phyloP scores from a whole-genome alignment of 2,113 vertebrate genomes.

The Macroglossus sobrinus region DNA sequence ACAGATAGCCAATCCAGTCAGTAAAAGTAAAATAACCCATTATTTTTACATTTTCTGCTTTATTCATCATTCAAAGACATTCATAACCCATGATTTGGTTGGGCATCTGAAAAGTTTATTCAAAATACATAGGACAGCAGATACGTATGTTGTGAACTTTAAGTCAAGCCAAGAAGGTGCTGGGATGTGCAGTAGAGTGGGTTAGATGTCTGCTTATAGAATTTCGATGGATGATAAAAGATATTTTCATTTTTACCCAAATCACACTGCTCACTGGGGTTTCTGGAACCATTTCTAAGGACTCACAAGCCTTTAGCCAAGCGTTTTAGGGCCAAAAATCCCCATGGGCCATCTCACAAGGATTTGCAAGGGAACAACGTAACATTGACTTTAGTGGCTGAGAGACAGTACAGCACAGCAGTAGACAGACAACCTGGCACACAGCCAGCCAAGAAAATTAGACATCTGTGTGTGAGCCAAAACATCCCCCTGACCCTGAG shows the following conservation, averaged over 20 bases:
- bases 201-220: not conserved
- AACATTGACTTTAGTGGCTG: not conserved
- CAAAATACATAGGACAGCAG: not conserved
- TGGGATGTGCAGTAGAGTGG: not conserved
- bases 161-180: not conserved
- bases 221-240: not conserved
- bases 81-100: not conserved
- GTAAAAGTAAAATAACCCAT: not conserved
- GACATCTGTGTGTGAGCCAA: not conserved
- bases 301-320: not conserved
- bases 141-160: not conserved
- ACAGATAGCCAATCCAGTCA: not conserved
- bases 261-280: not conserved
- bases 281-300: conserved; percentile 28
- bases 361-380: not conserved
- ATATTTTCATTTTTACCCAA: not conserved
- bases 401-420: not conserved
- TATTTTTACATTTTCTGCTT: not conserved
- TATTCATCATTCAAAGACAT: not conserved
- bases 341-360: not conserved
- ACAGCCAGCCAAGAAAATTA: not conserved
- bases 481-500: not conserved
- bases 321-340: not conserved
- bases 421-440: not conserved
- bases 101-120: not conserved